phyloP scores from a whole-genome alignment of 2,113 vertebrate genomes.

The Tretioscincus oriximinensis region DNA sequence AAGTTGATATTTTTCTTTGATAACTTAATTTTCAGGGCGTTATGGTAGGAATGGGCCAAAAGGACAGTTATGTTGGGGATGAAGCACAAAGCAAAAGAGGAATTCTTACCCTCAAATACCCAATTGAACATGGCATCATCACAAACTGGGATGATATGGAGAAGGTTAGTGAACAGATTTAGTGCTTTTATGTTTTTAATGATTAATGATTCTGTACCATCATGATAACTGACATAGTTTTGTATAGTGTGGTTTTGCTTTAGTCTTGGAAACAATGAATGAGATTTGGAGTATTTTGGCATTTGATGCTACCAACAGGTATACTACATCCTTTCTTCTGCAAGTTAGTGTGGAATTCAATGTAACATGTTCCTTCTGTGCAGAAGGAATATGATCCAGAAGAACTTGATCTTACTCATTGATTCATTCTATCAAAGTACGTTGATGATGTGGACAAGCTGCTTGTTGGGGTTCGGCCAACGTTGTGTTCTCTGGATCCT shows the following conservation, averaged over 20 bases:
- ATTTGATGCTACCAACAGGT: too few species aligned
- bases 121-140: conserved; percentile 43
- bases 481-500: too few species aligned
- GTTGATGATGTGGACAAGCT: too few species aligned
- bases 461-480: too few species aligned
- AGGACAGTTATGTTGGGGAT: conserved; percentile 38
- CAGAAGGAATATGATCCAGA: too few species aligned
- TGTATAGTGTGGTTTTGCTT: not conserved
- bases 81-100: conserved; percentile 43
- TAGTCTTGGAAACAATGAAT: too few species aligned
- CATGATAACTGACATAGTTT: not conserved
- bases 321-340: too few species aligned
- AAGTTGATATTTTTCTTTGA: accelerated
- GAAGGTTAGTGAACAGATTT: conserved; percentile 42
- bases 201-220: not conserved
- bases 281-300: too few species aligned
- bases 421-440: too few species aligned
- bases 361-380: too few species aligned
- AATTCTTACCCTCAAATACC: conserved; percentile 40
- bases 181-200: not conserved
- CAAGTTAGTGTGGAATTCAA: too few species aligned
- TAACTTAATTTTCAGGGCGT: conserved; percentile 71
- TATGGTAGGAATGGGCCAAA: conserved; percentile 78
- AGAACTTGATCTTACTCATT: too few species aligned
- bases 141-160: conserved; percentile 45